Base-by-base conservation (phyloP, 1,140 invertebrate species). In the Drosophila rufa region DNA sequence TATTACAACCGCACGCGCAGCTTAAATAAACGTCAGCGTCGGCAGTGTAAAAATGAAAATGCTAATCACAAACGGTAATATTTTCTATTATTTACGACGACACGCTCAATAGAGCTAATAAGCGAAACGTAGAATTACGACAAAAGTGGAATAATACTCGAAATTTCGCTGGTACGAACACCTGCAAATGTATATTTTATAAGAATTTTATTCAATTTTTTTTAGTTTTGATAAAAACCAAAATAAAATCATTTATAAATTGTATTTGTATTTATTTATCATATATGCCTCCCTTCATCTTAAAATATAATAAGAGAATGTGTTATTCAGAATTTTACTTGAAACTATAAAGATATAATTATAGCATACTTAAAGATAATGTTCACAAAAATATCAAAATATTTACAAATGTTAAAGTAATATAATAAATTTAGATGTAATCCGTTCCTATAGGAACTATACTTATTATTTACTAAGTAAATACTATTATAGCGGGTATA, bases 31-130 rank as follows among this genome's bases (percentile, higher is more conserved):
- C 51, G 51, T 55, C 51, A 55, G 51, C 17, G 51, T 55, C 30
- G 30, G 3, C 17, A 14, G 51, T 36, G 11, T 22, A 55, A 38
- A 55, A 55, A 36, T 55, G 3, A 38, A 55, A 55, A 38, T 38
- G 51, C 51, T 55, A 55, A 55, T 55, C 51, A 55, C 51, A 55
- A 38, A 55, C 36, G 51, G 51, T 55, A 55, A 55, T 55, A 55
- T 55, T 38, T 55, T 15, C 12, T 15, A 38, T 55, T 38, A 55
- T 55, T 55, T 55, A 55, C 33, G 51, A 55, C 1, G 51, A 55
- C 51, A 55, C 33, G 51, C 30, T 55, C 33, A 22, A 36, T 36
- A 36, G 33, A 36, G 33, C 33, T 11, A 36, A 36, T 53, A 19
- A 19, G 51, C 51, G 3, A 53, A 36, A 36, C 17, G 51, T 53